Evolutionary conservation across 2,888 invertebrate species (phyloP).

Genomic region (Hipparchia semele): DNA sequence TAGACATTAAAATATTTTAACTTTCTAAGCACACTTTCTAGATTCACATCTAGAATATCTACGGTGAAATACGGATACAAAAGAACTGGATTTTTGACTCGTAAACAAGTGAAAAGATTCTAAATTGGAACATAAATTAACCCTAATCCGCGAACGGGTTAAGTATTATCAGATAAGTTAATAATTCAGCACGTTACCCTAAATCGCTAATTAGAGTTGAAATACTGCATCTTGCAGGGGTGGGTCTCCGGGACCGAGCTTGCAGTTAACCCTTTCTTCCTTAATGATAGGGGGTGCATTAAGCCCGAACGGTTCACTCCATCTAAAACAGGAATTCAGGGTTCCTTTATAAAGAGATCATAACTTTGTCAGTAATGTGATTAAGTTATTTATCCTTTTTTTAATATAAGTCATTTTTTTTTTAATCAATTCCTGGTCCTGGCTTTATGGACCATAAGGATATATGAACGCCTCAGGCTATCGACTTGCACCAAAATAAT

Average conservation of each 20-base stretch:
- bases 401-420: background rate
- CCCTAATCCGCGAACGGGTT: slow-evolving; percentile 26
- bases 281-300: slow-evolving; percentile 57
- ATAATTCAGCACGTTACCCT: slow-evolving; percentile 60
- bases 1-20: background rate
- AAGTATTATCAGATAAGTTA: slow-evolving; percentile 54
- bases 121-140: slow-evolving; percentile 2
- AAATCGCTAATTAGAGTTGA: slow-evolving; percentile 60
- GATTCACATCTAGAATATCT: background rate
- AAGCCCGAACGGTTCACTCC: slow-evolving; percentile 47
- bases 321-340: slow-evolving; percentile 46
- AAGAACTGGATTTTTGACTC: background rate
- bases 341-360: slow-evolving; percentile 46
- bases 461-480: too few relatives aligned
- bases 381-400: slow-evolving; percentile 23
- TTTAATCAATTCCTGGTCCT: too few relatives aligned
- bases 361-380: slow-evolving; percentile 50
- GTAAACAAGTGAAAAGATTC: background rate
- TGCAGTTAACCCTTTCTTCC: slow-evolving; percentile 65
- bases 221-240: slow-evolving; percentile 54
- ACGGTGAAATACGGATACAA: background rate
- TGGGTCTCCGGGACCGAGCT: slow-evolving; percentile 51
- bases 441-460: too few relatives aligned
- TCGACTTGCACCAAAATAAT: too few relatives aligned
- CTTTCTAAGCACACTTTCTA: slow-evolving; percentile 7